These are phyloP conservation scores for Thalassophryne amazonica DNA, from an alignment of 2,797 vertebrate genomes.

Conservation along the genomic window DNA sequence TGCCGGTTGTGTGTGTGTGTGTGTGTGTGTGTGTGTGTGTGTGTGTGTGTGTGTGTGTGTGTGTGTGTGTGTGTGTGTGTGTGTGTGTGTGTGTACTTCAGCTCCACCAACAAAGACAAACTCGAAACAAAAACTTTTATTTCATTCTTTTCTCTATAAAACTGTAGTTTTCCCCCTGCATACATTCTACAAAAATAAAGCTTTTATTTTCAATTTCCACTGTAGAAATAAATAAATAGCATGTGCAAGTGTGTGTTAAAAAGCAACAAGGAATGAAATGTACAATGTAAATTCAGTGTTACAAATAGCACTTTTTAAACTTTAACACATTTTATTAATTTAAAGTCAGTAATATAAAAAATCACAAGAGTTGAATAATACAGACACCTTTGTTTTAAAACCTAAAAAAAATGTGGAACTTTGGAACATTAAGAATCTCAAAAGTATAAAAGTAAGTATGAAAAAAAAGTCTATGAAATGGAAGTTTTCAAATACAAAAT, in stretches of 20 bases:
- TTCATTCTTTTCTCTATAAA: neutral
- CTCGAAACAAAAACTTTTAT: slow-evolving; percentile 18
- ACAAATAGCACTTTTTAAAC: neutral
- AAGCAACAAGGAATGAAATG: slow-evolving; percentile 2
- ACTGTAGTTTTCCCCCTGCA: too few species aligned
- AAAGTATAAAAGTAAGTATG: neutral
- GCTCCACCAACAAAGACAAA: neutral
- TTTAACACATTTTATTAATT: neutral
- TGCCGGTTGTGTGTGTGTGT: too few species aligned
- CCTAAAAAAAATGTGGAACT: neutral
- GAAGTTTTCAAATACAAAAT: neutral
- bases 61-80: too few species aligned
- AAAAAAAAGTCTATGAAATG: neutral
- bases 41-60: too few species aligned
- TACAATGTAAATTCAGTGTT: neutral
- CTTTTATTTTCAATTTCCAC: neutral
- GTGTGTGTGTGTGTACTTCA: neutral
- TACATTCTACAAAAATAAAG: slow-evolving; percentile 1
- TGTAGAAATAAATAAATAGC: slow-evolving; percentile 34
- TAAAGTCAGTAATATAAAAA: neutral
- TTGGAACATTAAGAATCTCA: neutral
- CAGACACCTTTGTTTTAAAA: neutral
- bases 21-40: too few species aligned
- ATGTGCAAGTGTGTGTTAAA: neutral
- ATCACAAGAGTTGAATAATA: neutral